Evolutionary conservation across 2,113 vertebrate genomes (phyloP).

Genomic region (Syrrhaptes paradoxus): DNA sequence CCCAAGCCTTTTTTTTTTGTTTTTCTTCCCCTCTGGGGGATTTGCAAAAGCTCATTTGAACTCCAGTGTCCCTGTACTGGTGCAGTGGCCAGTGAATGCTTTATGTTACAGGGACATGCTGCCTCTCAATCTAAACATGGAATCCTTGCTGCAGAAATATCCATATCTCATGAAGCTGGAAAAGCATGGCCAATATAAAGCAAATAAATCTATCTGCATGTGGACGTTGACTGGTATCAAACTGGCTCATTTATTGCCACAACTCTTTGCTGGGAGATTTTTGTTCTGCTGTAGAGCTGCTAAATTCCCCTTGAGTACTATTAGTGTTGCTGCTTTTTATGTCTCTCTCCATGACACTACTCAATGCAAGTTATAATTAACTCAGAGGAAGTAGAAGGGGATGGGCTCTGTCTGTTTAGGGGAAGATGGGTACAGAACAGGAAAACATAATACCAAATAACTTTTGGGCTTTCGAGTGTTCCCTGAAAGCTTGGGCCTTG

Average conservation of each 20-base stretch:
- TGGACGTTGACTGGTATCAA: conserved; percentile 69
- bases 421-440: not conserved
- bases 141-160: conserved; percentile 23
- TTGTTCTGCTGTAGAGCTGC: conserved; percentile 69
- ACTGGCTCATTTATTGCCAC: conserved; percentile 70
- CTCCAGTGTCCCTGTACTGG: not conserved
- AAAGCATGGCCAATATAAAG: conserved; percentile 35
- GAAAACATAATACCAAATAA: conserved; percentile 9
- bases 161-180: conserved; percentile 11
- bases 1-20: not conserved
- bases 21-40: not conserved
- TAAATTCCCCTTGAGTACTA: conserved; percentile 70
- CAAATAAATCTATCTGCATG: conserved; percentile 63
- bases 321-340: conserved; percentile 73
- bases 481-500: not conserved
- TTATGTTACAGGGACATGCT: not conserved
- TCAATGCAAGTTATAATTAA: conserved; percentile 74
- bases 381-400: conserved; percentile 62
- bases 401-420: conserved; percentile 41
- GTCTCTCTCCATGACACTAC: conserved; percentile 71
- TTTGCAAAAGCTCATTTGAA: conserved; percentile 2
- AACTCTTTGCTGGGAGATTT: conserved; percentile 69
- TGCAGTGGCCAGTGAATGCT: not conserved
- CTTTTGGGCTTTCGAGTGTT: not conserved
- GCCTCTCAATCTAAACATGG: not conserved